A percentile compares a stretch with the other conserved stretches of the same genome.
phyloP scores from a whole-genome alignment of 2,113 vertebrate species.

The Harpagus bidentatus region DNA sequence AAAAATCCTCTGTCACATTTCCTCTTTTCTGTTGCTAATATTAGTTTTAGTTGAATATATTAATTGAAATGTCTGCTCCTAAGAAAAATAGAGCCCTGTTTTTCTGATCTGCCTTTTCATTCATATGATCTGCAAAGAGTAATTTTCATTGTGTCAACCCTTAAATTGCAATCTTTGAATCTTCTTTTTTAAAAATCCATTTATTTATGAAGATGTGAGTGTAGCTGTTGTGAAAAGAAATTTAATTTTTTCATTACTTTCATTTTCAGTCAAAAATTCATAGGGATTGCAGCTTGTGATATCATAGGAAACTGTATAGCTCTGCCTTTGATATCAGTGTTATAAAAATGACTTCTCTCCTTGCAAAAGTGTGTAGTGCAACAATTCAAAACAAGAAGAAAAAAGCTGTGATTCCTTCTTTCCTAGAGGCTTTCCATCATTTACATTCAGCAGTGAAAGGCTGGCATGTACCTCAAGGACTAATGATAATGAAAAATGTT shows the following conservation, averaged over 20 bases:
- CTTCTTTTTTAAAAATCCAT: not conserved
- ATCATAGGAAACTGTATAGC: not conserved
- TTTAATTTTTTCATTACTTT: not conserved
- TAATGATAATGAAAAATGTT: conserved; percentile 66
- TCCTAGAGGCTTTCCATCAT: conserved; percentile 35
- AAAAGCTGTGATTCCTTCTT: not conserved
- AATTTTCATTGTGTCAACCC: not conserved
- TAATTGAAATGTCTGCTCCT: not conserved
- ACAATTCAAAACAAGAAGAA: not conserved
- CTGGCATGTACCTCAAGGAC: conserved; percentile 47
- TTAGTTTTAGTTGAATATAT: not conserved
- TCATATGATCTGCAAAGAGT: not conserved
- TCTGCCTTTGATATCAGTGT: not conserved
- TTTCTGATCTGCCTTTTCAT: not conserved
- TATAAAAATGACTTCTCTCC: not conserved
- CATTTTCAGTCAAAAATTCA: not conserved
- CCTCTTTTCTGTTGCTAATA: not conserved
- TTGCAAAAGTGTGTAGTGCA: not conserved
- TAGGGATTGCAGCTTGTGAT: not conserved
- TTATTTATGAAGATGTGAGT: not conserved
- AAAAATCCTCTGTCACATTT: not conserved
- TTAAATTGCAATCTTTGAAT: not conserved
- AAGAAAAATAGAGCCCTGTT: not conserved
- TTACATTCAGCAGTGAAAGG: conserved; percentile 15
- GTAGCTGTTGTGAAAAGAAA: not conserved